These are phyloP conservation scores for Brachymystax lenok DNA, from an alignment of 2,797 vertebrate species.

Conservation along the genomic window DNA sequence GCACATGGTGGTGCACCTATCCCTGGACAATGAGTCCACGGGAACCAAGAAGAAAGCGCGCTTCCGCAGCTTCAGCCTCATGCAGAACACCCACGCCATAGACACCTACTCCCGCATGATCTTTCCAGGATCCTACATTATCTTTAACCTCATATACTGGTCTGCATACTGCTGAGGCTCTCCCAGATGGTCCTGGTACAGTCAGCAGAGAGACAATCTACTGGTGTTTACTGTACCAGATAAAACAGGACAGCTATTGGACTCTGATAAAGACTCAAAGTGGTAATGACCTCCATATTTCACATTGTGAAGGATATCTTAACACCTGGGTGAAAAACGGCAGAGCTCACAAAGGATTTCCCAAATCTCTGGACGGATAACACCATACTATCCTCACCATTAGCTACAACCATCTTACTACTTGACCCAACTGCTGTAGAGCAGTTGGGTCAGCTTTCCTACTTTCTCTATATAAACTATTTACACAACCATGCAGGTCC, in stretches of 20 bases:
- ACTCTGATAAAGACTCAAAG: not conserved
- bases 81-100: slow-evolving; percentile 90
- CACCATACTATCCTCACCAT: not conserved
- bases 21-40: slow-evolving; percentile 80
- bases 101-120: slow-evolving; percentile 94
- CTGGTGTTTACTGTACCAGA: not conserved
- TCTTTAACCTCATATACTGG: slow-evolving; percentile 98
- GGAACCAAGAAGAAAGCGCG: slow-evolving; percentile 79
- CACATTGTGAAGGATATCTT: not conserved
- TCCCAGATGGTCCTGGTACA: not conserved
- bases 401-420: not conserved
- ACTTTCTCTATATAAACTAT: not conserved
- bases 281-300: not conserved
- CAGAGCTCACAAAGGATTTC: slow-evolving; percentile 1
- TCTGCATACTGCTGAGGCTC: slow-evolving; percentile 85
- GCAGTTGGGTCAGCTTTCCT: slow-evolving; percentile 21
- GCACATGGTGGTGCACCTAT: slow-evolving; percentile 84
- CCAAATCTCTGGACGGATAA: not conserved
- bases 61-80: slow-evolving; percentile 79
- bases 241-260: not conserved
- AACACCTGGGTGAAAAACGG: not conserved
- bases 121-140: slow-evolving; percentile 91
- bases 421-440: slow-evolving; percentile 15
- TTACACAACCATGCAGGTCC: not conserved
- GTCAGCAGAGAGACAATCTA: not conserved